These are phyloP conservation scores for Frankliniella intonsa DNA, from an alignment of 2,888 invertebrate species.

Conservation along the genomic window DNA sequence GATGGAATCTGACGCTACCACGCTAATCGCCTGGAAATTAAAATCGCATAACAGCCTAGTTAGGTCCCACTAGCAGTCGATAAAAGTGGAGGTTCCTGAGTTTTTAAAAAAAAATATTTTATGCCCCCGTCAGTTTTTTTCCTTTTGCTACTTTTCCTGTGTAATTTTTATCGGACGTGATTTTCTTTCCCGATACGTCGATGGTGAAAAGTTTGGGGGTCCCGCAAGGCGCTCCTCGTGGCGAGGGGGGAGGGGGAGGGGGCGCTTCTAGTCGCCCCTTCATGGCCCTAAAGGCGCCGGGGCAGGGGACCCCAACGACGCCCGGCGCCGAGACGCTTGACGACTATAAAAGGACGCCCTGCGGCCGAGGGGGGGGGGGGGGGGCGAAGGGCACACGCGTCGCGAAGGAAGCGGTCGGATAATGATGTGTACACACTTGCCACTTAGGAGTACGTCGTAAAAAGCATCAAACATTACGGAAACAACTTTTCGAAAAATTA, in stretches of 20 bases:
- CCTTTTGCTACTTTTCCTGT: no score
- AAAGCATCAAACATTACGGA: no score
- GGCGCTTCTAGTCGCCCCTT: neutral
- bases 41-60: neutral
- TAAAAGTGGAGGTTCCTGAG: neutral
- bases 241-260: neutral
- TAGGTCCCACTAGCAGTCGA: neutral
- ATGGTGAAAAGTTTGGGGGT: no score
- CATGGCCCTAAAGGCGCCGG: slow-evolving; percentile 12
- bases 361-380: neutral
- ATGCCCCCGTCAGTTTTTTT: neutral
- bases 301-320: neutral
- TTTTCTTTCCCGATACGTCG: no score
- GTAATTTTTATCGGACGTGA: no score
- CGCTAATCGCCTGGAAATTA: neutral
- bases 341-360: neutral
- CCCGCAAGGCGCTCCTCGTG: no score
- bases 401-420: no score
- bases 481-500: no score
- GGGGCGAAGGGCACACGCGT: neutral
- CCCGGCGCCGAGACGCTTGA: neutral
- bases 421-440: no score
- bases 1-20: neutral
- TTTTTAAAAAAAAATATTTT: no score
- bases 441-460: no score